Conservation (phyloP, 2,797 vertebrate genomes). For the Philypnodon macrostomus region DNA sequence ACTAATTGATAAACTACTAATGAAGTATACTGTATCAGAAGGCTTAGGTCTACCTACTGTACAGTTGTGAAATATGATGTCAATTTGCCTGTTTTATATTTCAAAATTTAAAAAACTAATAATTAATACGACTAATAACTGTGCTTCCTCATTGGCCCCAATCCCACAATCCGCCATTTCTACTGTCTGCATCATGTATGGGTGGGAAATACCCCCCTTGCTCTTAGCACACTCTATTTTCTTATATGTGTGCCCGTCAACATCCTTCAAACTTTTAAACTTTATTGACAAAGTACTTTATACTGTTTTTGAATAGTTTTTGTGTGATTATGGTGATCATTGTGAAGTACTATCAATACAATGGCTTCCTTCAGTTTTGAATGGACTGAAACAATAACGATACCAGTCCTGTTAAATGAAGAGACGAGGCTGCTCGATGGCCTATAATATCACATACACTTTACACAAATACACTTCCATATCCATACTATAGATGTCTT, state of each 20-base stretch:
- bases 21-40: too few species aligned
- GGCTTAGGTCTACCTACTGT: too few species aligned
- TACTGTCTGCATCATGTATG: conserved; percentile 13
- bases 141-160: background rate
- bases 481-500: conserved; percentile 30
- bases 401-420: conserved; percentile 28
- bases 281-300: conserved; percentile 39
- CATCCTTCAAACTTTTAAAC: conserved; percentile 29
- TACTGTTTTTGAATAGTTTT: conserved; percentile 37
- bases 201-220: conserved; percentile 20
- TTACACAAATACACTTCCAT: conserved; percentile 4
- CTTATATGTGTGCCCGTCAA: conserved; percentile 36
- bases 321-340: conserved; percentile 47
- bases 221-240: conserved; percentile 17
- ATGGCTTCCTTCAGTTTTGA: conserved; percentile 42
- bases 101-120: too few species aligned
- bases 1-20: too few species aligned
- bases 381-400: conserved; percentile 40
- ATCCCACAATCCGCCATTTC: background rate
- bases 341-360: conserved; percentile 62
- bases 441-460: conserved; percentile 15
- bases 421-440: conserved; percentile 24
- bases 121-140: background rate
- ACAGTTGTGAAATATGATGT: background rate
- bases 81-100: background rate